Conservation (phyloP, 2,888 invertebrate genomes). For the Melangyna quadrimaculata region DNA sequence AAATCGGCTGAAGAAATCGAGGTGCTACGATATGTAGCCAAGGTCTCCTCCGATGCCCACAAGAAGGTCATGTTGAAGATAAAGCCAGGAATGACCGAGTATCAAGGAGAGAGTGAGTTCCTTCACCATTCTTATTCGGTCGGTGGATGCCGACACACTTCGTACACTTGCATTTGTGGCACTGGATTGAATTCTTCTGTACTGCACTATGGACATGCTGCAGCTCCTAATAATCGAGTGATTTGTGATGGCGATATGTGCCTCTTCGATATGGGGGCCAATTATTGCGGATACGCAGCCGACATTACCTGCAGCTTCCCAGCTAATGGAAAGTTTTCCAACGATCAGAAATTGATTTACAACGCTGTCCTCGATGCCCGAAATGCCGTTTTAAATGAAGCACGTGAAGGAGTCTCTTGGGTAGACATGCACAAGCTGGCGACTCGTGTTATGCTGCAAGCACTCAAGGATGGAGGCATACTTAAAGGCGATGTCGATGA, state of each 20-base stretch:
- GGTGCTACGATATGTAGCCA: slow-evolving; percentile 93
- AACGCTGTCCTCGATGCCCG: slow-evolving; percentile 93
- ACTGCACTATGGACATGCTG: slow-evolving; percentile 98
- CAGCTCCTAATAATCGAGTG: slow-evolving; percentile 92
- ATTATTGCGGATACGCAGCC: slow-evolving; percentile 97
- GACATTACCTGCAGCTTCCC: slow-evolving; percentile 99
- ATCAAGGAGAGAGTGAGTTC: slow-evolving; percentile 93
- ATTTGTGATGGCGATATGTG: slow-evolving; percentile 94
- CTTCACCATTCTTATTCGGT: slow-evolving; percentile 91
- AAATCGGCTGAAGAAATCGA: slow-evolving; percentile 93
- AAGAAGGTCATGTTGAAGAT: slow-evolving; percentile 86
- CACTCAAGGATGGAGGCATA: slow-evolving; percentile 89
- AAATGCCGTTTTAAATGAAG: slow-evolving; percentile 90
- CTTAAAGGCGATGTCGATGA: slow-evolving; percentile 83
- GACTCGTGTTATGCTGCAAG: slow-evolving; percentile 88
- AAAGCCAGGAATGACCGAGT: slow-evolving; percentile 88
- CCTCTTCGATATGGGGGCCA: slow-evolving; percentile 98
- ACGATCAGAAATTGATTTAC: slow-evolving; percentile 93
- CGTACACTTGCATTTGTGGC: slow-evolving; percentile 98
- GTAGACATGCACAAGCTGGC: slow-evolving; percentile 95
- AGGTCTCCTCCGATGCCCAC: slow-evolving; percentile 98
- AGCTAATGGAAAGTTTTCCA: slow-evolving; percentile 95
- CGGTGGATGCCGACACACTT: slow-evolving; percentile 94
- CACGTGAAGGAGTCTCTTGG: slow-evolving; percentile 96
- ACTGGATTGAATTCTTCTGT: slow-evolving; percentile 93